A percentile compares a stretch with the other conserved stretches of the same genome.
Evolutionary conservation across 1,140 invertebrate species (phyloP).

Genomic region (Zelostemma sp.): DNA sequence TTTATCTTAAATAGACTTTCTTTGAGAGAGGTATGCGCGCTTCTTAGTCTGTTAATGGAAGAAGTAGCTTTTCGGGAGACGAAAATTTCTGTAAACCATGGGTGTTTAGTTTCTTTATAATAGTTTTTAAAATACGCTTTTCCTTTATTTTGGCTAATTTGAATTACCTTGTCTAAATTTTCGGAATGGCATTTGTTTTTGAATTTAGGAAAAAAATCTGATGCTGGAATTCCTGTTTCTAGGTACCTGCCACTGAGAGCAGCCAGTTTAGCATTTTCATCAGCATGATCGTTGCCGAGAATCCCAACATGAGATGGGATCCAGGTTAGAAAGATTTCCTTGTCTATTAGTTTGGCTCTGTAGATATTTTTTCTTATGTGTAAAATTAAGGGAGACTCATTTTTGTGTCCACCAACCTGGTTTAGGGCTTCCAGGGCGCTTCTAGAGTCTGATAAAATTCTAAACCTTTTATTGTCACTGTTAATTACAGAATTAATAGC

Average conservation of each 20-base stretch:
- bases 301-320: slow-evolving; percentile 12
- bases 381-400: slow-evolving; percentile 8
- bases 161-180: not conserved
- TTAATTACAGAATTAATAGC: slow-evolving; percentile 9
- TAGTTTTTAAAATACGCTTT: slow-evolving; percentile 15
- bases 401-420: not conserved
- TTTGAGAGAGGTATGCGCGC: slow-evolving; percentile 11
- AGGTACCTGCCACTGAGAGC: too few species aligned
- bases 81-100: slow-evolving; percentile 12
- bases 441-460: slow-evolving; percentile 10
- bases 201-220: slow-evolving; percentile 1
- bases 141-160: slow-evolving; percentile 5
- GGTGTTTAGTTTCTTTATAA: slow-evolving; percentile 8
- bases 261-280: not conserved
- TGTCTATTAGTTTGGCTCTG: not conserved
- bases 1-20: slow-evolving; percentile 17
- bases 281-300: not conserved
- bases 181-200: slow-evolving; percentile 8
- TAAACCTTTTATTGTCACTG: not conserved
- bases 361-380: slow-evolving; percentile 12
- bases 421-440: slow-evolving; percentile 3
- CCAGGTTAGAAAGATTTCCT: slow-evolving; percentile 9
- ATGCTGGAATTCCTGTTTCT: not conserved
- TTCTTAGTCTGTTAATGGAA: slow-evolving; percentile 18
- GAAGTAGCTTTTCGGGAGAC: slow-evolving; percentile 17